Conservation (phyloP, 2,113 vertebrate genomes). For the Psittacula cyanocephala region DNA sequence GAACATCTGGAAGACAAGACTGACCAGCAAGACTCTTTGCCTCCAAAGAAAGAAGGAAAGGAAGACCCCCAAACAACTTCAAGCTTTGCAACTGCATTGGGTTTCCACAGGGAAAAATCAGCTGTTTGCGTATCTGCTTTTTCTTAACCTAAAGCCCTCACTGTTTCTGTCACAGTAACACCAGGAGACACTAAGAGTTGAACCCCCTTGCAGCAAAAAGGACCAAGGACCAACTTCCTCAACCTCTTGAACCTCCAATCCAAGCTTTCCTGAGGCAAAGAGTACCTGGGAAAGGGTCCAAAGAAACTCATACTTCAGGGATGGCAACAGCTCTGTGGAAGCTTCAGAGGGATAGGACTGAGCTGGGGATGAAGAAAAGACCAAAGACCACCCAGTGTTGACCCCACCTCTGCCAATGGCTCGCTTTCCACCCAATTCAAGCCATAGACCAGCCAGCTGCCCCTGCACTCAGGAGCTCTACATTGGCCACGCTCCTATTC, state of each 20-base stretch:
- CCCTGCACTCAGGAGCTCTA: not conserved
- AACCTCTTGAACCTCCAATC: not conserved
- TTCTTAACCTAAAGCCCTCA: not conserved
- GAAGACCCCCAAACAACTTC: not conserved
- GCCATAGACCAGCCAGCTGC: not conserved
- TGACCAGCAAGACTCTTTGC: not conserved
- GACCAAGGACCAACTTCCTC: not conserved
- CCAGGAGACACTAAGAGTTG: not conserved
- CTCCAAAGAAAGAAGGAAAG: not conserved
- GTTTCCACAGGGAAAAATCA: not conserved
- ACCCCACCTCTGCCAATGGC: not conserved
- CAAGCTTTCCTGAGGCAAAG: not conserved
- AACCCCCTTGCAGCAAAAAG: not conserved
- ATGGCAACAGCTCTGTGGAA: not conserved
- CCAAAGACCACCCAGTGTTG: not conserved
- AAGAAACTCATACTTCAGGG: not conserved
- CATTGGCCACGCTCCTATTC: not conserved
- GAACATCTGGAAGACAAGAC: not conserved
- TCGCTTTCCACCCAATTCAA: not conserved
- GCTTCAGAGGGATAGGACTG: not conserved
- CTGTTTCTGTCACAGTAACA: not conserved
- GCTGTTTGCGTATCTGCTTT: not conserved
- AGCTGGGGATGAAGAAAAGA: not conserved
- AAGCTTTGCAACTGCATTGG: not conserved
- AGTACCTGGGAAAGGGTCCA: not conserved